A percentile compares a stretch with the other conserved stretches of the same genome.
These are phyloP conservation scores for Byasa hedistus DNA, from an alignment of 2,888 invertebrate genomes.

Conservation along the genomic window DNA sequence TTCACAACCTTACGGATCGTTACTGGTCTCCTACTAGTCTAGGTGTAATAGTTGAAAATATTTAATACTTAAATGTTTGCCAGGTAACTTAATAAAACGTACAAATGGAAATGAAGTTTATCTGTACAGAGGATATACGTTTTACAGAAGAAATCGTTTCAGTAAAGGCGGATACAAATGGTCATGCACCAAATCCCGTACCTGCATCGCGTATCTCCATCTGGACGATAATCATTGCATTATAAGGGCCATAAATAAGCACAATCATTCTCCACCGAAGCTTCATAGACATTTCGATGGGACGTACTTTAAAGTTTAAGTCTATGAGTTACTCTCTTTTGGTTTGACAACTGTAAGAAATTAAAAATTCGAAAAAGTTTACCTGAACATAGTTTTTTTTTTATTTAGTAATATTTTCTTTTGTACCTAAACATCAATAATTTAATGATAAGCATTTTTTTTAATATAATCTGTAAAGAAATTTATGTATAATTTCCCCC, in stretches of 20 bases:
- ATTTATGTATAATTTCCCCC: too few relatives aligned
- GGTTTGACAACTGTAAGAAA: too few relatives aligned
- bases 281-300: constrained; percentile 17
- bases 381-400: not conserved
- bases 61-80: constrained; percentile 18
- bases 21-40: too few relatives aligned
- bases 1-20: too few relatives aligned
- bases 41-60: not conserved
- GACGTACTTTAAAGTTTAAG: constrained; percentile 24
- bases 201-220: constrained; percentile 28
- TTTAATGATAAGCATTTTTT: too few relatives aligned
- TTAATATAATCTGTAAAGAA: too few relatives aligned
- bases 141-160: constrained; percentile 6
- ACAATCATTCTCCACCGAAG: constrained; percentile 27
- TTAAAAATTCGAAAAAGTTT: too few relatives aligned
- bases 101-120: constrained; percentile 29
- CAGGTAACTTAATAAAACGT: constrained; percentile 36
- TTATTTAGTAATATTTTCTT: too few relatives aligned
- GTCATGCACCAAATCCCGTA: constrained; percentile 26
- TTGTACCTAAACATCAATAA: too few relatives aligned
- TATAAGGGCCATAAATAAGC: not conserved
- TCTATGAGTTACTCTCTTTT: too few relatives aligned
- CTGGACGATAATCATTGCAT: constrained; percentile 18
- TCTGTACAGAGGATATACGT: constrained; percentile 30
- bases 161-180: constrained; percentile 20